A percentile compares a stretch with the other conserved stretches of the same genome.
phyloP scores from a whole-genome alignment of 2,797 vertebrate species.

The Melanotaenia boesemani region DNA sequence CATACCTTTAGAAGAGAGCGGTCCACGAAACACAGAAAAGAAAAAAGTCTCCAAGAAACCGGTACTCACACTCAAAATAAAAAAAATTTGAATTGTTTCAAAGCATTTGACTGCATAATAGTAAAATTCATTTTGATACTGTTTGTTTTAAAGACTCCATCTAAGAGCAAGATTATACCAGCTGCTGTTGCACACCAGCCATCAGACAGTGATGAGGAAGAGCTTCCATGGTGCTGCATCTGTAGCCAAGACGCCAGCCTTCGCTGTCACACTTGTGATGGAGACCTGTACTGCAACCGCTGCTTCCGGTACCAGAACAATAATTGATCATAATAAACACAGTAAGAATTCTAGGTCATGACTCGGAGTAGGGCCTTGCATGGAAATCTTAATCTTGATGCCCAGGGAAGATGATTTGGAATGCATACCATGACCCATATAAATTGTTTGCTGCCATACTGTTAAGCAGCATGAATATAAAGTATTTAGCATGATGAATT shows the following conservation, averaged over 20 bases:
- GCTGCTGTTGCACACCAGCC: slow-evolving; percentile 53
- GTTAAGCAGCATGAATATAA: slow-evolving; percentile 74
- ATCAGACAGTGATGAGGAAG: slow-evolving; percentile 88
- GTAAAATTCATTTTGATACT: slow-evolving; percentile 1
- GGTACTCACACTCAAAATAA: slow-evolving; percentile 46
- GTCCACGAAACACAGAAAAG: slow-evolving; percentile 77
- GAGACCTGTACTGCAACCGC: slow-evolving; percentile 93
- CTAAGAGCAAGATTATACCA: slow-evolving; percentile 52
- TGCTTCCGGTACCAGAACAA: slow-evolving; percentile 89
- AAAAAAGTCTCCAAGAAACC: slow-evolving; percentile 62
- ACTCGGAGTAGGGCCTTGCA: slow-evolving; percentile 8
- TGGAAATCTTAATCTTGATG: slow-evolving; percentile 31
- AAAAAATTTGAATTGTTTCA: slow-evolving; percentile 3
- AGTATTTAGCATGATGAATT: slow-evolving; percentile 81
- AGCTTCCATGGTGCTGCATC: slow-evolving; percentile 98
- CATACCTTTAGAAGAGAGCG: slow-evolving; percentile 85
- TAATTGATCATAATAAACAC: neutral
- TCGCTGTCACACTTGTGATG: slow-evolving; percentile 91
- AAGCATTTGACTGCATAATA: neutral
- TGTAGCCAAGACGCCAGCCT: slow-evolving; percentile 92
- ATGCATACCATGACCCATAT: slow-evolving; percentile 72
- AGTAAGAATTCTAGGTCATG: neutral
- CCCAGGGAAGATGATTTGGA: slow-evolving; percentile 57
- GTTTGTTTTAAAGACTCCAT: slow-evolving; percentile 40
- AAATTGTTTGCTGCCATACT: slow-evolving; percentile 64